phyloP scores from a whole-genome alignment of 1,140 invertebrate species.

The Phymorhynchus buccinoides region DNA sequence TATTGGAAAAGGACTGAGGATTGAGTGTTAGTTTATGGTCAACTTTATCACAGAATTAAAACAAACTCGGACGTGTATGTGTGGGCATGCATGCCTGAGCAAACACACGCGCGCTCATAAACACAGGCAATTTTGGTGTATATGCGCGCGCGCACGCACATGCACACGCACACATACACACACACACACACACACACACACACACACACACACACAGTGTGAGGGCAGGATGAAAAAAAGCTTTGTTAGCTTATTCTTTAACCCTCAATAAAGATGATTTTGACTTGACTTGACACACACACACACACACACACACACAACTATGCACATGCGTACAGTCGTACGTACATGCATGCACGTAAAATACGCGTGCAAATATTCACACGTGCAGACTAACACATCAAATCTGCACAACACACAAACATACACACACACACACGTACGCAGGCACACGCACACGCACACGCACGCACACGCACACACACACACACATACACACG shows the following conservation, averaged over 20 bases:
- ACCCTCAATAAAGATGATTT: no score
- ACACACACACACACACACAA: background rate
- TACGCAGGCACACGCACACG: background rate
- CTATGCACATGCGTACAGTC: background rate
- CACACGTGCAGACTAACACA: background rate
- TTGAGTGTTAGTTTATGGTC: background rate
- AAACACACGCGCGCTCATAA: no score
- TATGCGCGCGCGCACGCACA: no score
- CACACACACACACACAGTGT: no score
- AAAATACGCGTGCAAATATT: background rate
- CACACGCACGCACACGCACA: background rate
- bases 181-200: no score
- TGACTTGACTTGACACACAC: background rate
- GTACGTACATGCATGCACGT: background rate
- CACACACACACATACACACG: slow-evolving; percentile 11
- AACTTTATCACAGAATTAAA: background rate
- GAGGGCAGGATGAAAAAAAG: no score
- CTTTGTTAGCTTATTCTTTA: no score
- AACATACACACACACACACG: background rate
- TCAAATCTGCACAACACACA: background rate
- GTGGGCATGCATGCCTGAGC: no score
- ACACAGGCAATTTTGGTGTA: no score
- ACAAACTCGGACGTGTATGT: background rate
- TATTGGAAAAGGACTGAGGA: background rate
- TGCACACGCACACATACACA: no score